Percentiles rank a stretch among this genome's conserved stretches.
Evolutionary conservation across 2,797 vertebrate species (phyloP).

Genomic region (Phoeniculus purpureus): DNA sequence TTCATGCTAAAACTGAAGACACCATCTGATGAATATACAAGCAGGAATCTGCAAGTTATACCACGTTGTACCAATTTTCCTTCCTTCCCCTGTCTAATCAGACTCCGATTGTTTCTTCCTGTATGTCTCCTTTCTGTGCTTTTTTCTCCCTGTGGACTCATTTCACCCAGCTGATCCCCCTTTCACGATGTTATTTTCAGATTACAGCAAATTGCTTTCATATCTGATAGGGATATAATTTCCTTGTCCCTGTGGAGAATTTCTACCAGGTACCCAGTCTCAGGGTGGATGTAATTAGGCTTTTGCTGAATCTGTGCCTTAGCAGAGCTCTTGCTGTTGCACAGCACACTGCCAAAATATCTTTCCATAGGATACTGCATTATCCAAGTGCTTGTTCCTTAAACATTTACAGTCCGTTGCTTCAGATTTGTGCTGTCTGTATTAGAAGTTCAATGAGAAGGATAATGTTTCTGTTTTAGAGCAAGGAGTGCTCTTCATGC

Average conservation of each 20-base stretch:
- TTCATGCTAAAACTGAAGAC: neutral
- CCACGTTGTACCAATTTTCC: neutral
- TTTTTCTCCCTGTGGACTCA: neutral
- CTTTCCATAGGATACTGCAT: neutral
- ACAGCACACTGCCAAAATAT: neutral
- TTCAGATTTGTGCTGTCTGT: neutral
- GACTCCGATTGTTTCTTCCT: neutral
- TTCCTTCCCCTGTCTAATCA: neutral
- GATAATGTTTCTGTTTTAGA: neutral
- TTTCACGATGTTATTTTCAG: conserved; percentile 42
- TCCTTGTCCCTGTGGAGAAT: neutral
- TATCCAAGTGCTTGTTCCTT: conserved; percentile 14
- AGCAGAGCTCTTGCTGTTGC: neutral
- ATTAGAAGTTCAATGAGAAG: neutral
- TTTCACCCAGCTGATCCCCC: conserved; percentile 3
- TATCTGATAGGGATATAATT: neutral
- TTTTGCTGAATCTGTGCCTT: conserved; percentile 13
- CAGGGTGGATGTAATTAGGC: neutral
- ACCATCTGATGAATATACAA: neutral
- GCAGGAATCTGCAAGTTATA: neutral
- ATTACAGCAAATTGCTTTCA: conserved; percentile 42
- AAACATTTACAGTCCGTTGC: neutral
- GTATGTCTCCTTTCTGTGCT: neutral
- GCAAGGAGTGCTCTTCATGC: neutral
- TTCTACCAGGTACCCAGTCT: conserved; percentile 2